A percentile compares a stretch with the other conserved stretches of the same genome.
Conservation (phyloP, 2,113 vertebrate species). For the Ceyx melanurus region DNA sequence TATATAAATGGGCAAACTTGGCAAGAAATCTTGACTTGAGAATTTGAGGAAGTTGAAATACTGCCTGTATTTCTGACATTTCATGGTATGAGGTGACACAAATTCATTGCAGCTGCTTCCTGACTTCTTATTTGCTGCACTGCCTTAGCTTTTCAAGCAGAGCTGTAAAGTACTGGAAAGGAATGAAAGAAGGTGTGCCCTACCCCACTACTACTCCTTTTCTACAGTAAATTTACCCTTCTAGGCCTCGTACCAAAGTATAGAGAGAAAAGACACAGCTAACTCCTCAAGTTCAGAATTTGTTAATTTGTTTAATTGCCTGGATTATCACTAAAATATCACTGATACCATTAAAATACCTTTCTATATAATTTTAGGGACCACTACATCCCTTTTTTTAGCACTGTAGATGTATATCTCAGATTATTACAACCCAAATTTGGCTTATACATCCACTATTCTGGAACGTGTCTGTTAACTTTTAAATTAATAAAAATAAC, state of each 20-base stretch:
- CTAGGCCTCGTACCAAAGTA: neutral
- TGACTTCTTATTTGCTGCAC: neutral
- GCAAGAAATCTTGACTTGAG: neutral
- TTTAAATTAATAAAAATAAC: slow-evolving; percentile 38
- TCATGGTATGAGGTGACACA: neutral
- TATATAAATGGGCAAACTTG: neutral
- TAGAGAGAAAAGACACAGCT: neutral
- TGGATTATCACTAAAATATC: neutral
- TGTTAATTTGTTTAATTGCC: neutral
- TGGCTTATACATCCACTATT: neutral
- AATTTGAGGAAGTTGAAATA: neutral
- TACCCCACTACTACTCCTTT: neutral
- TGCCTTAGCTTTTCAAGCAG: neutral
- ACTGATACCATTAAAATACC: neutral
- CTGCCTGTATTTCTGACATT: neutral
- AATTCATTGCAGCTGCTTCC: neutral
- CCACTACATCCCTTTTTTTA: neutral
- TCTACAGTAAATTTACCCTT: neutral
- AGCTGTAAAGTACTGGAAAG: neutral
- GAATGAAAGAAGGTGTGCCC: neutral
- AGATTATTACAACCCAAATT: neutral
- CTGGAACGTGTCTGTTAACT: neutral
- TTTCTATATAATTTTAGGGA: neutral
- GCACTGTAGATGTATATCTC: neutral
- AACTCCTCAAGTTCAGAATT: neutral